These are phyloP conservation scores for Portunus trituberculatus DNA, from an alignment of 1,140 invertebrate species.

Conservation along the genomic window DNA sequence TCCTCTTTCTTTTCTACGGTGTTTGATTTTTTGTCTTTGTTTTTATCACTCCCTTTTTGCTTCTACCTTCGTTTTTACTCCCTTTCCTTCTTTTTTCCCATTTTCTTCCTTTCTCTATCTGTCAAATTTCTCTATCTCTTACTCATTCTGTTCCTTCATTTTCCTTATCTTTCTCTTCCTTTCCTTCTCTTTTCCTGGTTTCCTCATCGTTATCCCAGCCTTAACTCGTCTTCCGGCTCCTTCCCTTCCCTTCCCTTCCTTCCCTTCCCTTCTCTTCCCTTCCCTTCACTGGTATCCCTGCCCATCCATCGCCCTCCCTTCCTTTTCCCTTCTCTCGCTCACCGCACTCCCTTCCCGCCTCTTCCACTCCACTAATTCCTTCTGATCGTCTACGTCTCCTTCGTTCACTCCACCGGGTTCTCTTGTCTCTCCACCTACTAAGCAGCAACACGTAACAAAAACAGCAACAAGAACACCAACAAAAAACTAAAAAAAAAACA, in stretches of 20 bases:
- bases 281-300: background rate
- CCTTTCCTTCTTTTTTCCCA: background rate
- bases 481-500: too few relatives aligned
- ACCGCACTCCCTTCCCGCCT: too few relatives aligned
- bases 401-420: background rate
- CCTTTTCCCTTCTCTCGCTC: background rate
- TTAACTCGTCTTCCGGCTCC: background rate
- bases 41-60: too few relatives aligned
- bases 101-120: background rate
- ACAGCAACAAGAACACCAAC: background rate
- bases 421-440: background rate
- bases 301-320: background rate
- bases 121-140: too few relatives aligned
- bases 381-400: background rate
- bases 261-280: background rate
- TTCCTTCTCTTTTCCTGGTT: background rate
- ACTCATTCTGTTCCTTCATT: background rate
- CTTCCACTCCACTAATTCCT: background rate
- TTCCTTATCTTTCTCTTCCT: slow-evolving; percentile 29
- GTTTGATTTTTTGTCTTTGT: too few relatives aligned
- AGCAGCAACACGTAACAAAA: background rate
- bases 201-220: background rate
- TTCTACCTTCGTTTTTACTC: background rate
- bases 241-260: background rate
- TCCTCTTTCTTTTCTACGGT: too few relatives aligned